These are phyloP conservation scores for Agapostemon virescens DNA, from an alignment of 2,888 invertebrate genomes.

Conservation along the genomic window DNA sequence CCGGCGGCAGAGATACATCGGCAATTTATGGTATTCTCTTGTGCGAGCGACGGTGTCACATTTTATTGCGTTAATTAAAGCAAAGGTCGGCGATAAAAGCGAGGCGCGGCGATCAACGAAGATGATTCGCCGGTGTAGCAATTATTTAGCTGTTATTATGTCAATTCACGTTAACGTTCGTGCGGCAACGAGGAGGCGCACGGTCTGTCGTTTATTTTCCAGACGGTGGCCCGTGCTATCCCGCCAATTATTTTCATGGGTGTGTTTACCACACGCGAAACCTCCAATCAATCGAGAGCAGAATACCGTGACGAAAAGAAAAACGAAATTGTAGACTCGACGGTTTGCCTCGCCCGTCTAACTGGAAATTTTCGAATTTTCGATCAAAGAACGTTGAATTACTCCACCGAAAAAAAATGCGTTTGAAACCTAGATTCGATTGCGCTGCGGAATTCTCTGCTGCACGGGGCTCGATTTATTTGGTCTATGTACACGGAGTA, in stretches of 20 bases:
- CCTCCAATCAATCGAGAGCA: constrained; percentile 32
- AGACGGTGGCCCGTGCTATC: constrained; percentile 2
- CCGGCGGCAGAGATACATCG: no score
- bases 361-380: not conserved
- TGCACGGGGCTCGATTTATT: not conserved
- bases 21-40: not conserved
- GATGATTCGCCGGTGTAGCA: constrained; percentile 4
- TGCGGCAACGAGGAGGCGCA: constrained; percentile 6
- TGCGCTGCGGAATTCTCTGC: not conserved
- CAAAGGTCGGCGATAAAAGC: not conserved
- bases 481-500: not conserved
- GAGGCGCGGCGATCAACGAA: constrained; percentile 7
- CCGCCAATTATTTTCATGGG: constrained; percentile 42
- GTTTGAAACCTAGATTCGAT: not conserved
- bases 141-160: constrained; percentile 44
- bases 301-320: not conserved
- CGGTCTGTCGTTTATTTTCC: constrained; percentile 31
- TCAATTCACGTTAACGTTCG: constrained; percentile 36
- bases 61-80: constrained; percentile 36
- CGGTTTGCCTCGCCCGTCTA: constrained; percentile 2
- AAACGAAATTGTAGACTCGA: constrained; percentile 1
- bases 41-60: not conserved
- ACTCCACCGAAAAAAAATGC: not conserved
- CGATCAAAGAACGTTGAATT: not conserved
- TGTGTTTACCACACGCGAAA: constrained; percentile 15